A percentile compares a stretch with the other conserved stretches of the same genome.
Conservation (phyloP, 2,797 vertebrate species). For the Acipenser ruthenus region DNA sequence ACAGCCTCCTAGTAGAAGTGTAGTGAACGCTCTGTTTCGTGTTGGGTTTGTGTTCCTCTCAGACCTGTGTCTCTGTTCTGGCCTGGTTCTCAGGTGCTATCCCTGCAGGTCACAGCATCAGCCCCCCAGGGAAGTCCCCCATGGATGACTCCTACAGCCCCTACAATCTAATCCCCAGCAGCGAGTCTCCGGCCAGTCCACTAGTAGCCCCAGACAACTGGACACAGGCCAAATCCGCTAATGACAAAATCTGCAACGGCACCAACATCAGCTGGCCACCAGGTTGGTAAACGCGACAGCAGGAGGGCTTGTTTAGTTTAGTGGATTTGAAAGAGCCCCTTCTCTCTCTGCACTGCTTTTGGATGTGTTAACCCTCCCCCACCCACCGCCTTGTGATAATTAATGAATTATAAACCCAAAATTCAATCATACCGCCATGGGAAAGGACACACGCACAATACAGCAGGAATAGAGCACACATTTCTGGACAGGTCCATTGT, state of each 20-base stretch:
- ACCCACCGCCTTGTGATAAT: too few species aligned
- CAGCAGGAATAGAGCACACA: too few species aligned
- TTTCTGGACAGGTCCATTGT: too few species aligned
- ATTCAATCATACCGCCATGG: too few species aligned
- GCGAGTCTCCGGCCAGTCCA: conserved; percentile 83
- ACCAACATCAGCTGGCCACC: conserved; percentile 97
- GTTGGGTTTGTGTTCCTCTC: neutral
- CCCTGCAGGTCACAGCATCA: conserved; percentile 80
- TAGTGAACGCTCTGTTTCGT: neutral
- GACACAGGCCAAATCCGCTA: conserved; percentile 88
- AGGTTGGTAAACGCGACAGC: conserved; percentile 52
- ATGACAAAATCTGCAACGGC: conserved; percentile 92
- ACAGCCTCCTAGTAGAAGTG: too few species aligned
- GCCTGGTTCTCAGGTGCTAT: conserved; percentile 70
- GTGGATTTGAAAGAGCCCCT: neutral
- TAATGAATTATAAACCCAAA: too few species aligned
- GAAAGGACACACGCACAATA: too few species aligned
- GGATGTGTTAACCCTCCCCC: too few species aligned
- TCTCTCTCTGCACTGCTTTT: too few species aligned
- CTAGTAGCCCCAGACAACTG: conserved; percentile 88
- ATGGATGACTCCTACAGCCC: conserved; percentile 91
- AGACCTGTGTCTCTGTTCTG: neutral
- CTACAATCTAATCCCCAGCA: conserved; percentile 85
- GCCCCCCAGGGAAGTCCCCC: conserved; percentile 79
- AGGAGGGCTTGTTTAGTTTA: neutral